Percentiles rank a stretch among this genome's conserved stretches.
phyloP scores from a whole-genome alignment of 1,140 invertebrate genomes.

The Pectinophora gossypiella region DNA sequence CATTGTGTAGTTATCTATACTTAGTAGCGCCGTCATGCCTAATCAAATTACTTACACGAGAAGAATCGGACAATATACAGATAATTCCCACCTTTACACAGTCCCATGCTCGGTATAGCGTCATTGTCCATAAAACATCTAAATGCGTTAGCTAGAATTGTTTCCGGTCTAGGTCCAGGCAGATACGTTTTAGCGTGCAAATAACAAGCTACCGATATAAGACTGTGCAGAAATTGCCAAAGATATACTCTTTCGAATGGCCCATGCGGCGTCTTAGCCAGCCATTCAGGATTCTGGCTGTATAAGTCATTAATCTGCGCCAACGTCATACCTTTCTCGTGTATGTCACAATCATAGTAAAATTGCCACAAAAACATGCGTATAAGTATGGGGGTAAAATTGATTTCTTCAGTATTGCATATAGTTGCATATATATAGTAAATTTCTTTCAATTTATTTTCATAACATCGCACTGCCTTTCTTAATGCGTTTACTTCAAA shows the following conservation, averaged over 20 bases:
- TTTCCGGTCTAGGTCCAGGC: conserved; percentile 46
- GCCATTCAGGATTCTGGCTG: conserved; percentile 55
- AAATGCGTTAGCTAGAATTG: conserved; percentile 67
- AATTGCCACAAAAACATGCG: conserved; percentile 78
- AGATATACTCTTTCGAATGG: conserved; percentile 78
- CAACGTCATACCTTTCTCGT: conserved; percentile 65
- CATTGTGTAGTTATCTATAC: too few relatives aligned
- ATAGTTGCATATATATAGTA: conserved; percentile 72
- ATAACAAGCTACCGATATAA: conserved; percentile 71
- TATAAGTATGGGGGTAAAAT: conserved; percentile 65
- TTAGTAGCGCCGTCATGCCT: too few relatives aligned
- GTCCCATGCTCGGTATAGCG: conserved; percentile 55
- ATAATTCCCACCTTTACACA: conserved; percentile 56
- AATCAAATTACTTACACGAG: neutral
- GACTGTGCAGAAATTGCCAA: conserved; percentile 77
- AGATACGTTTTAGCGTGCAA: conserved; percentile 57
- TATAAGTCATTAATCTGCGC: conserved; percentile 69
- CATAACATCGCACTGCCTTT: conserved; percentile 62
- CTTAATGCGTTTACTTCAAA: conserved; percentile 60
- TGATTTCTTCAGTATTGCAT: conserved; percentile 48
- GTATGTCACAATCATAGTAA: conserved; percentile 72
- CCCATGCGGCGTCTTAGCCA: conserved; percentile 59
- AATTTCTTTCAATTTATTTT: conserved; percentile 63
- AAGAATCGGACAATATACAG: too few relatives aligned
- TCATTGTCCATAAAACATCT: conserved; percentile 69